phyloP scores from a whole-genome alignment of 1,140 invertebrate genomes.

The Pectinophora gossypiella region DNA sequence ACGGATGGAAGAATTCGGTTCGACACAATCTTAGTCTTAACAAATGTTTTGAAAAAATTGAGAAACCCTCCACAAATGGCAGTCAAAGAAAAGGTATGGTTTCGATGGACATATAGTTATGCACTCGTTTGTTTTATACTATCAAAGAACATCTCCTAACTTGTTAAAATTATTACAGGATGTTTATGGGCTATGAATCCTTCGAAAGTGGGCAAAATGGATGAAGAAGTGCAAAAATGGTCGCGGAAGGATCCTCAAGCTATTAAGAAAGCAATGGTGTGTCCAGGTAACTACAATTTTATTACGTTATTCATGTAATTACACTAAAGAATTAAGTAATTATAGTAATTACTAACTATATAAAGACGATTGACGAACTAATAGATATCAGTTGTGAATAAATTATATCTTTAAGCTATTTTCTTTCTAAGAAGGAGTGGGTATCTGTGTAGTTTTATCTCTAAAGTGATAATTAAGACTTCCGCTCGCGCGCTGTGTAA shows the following conservation, averaged over 20 bases:
- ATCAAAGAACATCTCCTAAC: neutral
- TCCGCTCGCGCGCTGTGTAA: too few species aligned
- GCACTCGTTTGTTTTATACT: neutral
- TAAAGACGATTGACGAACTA: too few species aligned
- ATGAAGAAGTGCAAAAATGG: slow-evolving; percentile 98
- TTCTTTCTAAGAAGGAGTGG: too few species aligned
- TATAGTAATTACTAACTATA: too few species aligned
- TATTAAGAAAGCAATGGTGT: slow-evolving; percentile 92
- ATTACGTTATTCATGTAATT: neutral
- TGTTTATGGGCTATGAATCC: slow-evolving; percentile 98
- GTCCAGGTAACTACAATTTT: slow-evolving; percentile 81
- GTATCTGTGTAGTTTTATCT: too few species aligned
- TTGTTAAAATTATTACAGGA: slow-evolving; percentile 54
- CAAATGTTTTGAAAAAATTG: slow-evolving; percentile 98
- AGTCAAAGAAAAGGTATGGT: slow-evolving; percentile 83
- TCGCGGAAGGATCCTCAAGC: slow-evolving; percentile 93
- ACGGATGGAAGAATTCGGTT: slow-evolving; percentile 98
- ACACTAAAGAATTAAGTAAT: neutral
- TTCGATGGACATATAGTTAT: neutral
- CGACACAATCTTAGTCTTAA: slow-evolving; percentile 96
- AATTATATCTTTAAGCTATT: too few species aligned
- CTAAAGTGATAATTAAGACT: too few species aligned
- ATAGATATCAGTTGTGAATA: too few species aligned
- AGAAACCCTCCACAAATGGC: slow-evolving; percentile 89
- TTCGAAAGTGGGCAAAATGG: slow-evolving; percentile 95